phyloP scores from a whole-genome alignment of 2,113 vertebrate genomes.

The Zosterops pallidus region DNA sequence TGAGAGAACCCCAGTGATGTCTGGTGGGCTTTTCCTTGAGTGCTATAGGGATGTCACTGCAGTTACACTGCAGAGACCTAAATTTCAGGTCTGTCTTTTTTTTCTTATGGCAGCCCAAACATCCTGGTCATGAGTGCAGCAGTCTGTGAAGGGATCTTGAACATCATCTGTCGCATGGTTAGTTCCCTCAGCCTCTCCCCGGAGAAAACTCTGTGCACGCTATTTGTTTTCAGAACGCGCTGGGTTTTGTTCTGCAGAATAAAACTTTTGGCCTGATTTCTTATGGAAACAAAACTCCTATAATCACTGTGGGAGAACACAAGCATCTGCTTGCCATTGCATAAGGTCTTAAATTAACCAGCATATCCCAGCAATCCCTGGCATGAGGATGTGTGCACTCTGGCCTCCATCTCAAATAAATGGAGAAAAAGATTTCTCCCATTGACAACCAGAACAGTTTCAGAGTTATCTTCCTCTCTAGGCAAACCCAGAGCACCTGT shows the following conservation, averaged over 20 bases:
- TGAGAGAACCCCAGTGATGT: neutral
- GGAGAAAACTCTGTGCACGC: neutral
- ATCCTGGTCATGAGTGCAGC: neutral
- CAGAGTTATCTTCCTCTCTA: neutral
- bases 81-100: neutral
- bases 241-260: neutral
- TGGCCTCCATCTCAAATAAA: neutral
- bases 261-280: constrained; percentile 30
- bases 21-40: neutral
- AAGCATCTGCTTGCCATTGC: neutral
- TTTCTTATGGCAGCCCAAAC: neutral
- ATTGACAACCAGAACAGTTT: neutral
- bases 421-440: neutral
- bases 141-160: neutral
- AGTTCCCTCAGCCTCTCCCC: constrained; percentile 6
- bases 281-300: neutral
- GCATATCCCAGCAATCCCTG: neutral
- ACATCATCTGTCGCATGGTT: neutral
- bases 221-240: neutral
- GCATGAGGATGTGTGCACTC: neutral
- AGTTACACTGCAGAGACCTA: neutral
- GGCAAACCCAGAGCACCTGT: neutral
- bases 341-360: neutral
- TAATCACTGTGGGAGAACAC: neutral
- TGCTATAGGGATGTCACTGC: neutral